phyloP scores from a whole-genome alignment of 1,140 invertebrate genomes.

The Bombus cullumanus region DNA sequence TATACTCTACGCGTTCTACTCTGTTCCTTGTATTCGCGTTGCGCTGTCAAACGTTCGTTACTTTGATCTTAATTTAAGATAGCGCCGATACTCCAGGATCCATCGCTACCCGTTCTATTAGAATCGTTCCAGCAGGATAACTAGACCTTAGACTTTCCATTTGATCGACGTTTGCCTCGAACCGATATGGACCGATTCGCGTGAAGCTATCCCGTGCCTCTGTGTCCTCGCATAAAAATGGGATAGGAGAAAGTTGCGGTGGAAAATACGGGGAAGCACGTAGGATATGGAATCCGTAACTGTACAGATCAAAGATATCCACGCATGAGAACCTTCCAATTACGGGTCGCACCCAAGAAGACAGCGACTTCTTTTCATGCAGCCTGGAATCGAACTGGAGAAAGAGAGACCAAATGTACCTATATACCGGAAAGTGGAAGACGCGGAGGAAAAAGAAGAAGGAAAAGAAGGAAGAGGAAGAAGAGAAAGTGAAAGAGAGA shows the following conservation, averaged over 20 bases:
- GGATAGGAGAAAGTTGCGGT: too few species aligned
- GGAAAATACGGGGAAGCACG: neutral
- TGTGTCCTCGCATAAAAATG: too few species aligned
- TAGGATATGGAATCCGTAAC: conserved; percentile 43
- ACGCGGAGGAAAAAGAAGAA: neutral
- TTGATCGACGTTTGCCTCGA: too few species aligned
- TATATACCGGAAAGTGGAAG: neutral
- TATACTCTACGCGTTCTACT: neutral
- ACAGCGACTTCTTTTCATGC: conserved; percentile 42
- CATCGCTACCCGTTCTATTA: neutral
- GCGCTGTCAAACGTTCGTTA: conserved; percentile 1
- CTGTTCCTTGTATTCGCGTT: neutral
- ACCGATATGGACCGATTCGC: too few species aligned
- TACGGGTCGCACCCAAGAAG: conserved; percentile 5
- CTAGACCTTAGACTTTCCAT: too few species aligned
- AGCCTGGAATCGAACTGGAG: neutral
- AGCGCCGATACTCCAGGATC: neutral
- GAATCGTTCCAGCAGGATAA: neutral
- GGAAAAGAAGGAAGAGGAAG: neutral
- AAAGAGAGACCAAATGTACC: conserved; percentile 26
- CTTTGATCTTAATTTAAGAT: conserved; percentile 36
- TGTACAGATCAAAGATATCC: conserved; percentile 50
- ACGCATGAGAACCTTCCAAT: conserved; percentile 54
- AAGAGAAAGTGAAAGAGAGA: neutral
- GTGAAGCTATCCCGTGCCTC: too few species aligned